Evolutionary conservation across 2,113 vertebrate species (phyloP).

Genomic region (Nibea coibor): DNA sequence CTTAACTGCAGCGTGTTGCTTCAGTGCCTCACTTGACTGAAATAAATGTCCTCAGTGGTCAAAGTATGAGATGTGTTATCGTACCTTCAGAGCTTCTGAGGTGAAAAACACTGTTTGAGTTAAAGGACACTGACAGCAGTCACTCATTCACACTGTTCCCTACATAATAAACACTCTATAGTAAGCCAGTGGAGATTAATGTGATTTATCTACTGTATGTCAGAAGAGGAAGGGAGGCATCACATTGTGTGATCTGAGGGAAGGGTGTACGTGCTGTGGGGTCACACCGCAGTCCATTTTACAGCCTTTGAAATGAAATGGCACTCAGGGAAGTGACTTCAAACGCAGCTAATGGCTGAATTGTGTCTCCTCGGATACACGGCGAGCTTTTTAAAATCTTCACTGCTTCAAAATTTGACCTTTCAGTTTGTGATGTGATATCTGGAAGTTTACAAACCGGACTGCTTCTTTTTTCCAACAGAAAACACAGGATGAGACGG

Average conservation of each 20-base stretch:
- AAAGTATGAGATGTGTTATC: conserved; percentile 39
- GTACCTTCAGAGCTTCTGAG: conserved; percentile 2
- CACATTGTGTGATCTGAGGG: neutral
- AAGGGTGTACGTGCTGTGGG: neutral
- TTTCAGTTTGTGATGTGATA: neutral
- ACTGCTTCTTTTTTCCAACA: too few species aligned
- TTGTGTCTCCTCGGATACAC: neutral
- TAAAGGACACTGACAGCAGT: conserved; percentile 35
- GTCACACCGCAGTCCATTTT: neutral
- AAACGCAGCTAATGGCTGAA: neutral
- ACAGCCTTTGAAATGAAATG: too few species aligned
- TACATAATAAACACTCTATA: conserved; percentile 8
- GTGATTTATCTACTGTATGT: neutral
- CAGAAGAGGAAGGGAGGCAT: neutral
- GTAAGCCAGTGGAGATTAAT: neutral
- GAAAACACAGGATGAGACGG: neutral
- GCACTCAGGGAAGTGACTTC: neutral
- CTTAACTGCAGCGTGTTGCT: conserved; percentile 35
- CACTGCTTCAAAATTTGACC: neutral
- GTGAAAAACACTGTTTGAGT: conserved; percentile 32
- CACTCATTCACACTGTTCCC: neutral
- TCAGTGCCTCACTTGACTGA: conserved; percentile 46
- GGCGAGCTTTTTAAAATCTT: neutral
- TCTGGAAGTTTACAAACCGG: neutral
- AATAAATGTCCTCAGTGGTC: conserved; percentile 45